phyloP scores from a whole-genome alignment of 2,113 vertebrate genomes.

The Actinemys pallida region DNA sequence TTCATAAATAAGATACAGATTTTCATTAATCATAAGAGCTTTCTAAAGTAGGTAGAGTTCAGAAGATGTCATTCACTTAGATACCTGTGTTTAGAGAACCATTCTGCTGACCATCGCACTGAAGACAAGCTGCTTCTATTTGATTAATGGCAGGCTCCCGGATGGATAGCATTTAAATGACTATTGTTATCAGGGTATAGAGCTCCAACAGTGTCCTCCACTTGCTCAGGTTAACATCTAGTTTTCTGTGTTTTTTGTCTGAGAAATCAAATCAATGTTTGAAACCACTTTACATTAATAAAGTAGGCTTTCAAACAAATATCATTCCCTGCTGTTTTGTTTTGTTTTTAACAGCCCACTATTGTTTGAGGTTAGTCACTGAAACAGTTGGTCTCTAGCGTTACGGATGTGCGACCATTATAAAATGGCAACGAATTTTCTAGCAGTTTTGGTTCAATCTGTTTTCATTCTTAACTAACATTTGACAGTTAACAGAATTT shows the following conservation, averaged over 20 bases:
- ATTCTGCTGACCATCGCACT: not conserved
- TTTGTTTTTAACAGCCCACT: slow-evolving; percentile 22
- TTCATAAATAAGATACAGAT: not conserved
- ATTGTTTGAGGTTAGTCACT: slow-evolving; percentile 31
- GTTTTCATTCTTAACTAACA: slow-evolving; percentile 49
- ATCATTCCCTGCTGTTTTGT: not conserved
- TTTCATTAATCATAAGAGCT: not conserved
- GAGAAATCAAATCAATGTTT: slow-evolving; percentile 19
- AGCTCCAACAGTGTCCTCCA: not conserved
- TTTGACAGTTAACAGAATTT: slow-evolving; percentile 12
- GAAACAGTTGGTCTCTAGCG: slow-evolving; percentile 16
- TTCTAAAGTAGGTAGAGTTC: not conserved
- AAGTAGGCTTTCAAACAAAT: slow-evolving; percentile 46
- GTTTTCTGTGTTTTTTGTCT: not conserved
- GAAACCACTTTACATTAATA: slow-evolving; percentile 42
- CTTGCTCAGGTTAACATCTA: not conserved
- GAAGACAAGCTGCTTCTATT: not conserved
- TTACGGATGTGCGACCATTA: not conserved
- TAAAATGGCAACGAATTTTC: slow-evolving; percentile 23
- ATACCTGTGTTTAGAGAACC: not conserved
- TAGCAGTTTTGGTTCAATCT: slow-evolving; percentile 46
- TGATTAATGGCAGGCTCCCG: not conserved
- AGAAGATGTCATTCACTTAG: not conserved
- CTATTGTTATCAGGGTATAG: not conserved
- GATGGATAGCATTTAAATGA: not conserved